phyloP scores from a whole-genome alignment of 2,888 invertebrate species.

The Lampropteryx suffumata region DNA sequence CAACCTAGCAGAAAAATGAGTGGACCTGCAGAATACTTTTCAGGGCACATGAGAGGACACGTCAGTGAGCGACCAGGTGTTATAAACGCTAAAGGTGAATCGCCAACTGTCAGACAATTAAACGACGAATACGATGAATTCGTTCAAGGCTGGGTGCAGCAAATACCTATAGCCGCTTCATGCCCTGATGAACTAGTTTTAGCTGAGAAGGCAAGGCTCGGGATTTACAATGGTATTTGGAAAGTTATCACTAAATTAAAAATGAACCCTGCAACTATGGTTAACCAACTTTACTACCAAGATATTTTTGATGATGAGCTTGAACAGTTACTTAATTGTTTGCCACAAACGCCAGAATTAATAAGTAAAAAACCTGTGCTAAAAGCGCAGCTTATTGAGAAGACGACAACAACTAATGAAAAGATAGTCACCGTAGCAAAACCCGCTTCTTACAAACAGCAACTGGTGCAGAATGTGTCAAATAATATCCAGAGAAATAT shows the following conservation, averaged over 20 bases:
- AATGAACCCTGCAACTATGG: slow-evolving; percentile 46
- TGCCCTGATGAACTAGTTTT: slow-evolving; percentile 37
- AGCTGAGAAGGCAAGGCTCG: slow-evolving; percentile 46
- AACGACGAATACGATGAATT: slow-evolving; percentile 50
- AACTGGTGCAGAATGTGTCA: slow-evolving; percentile 48
- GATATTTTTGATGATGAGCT: slow-evolving; percentile 62
- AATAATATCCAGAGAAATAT: slow-evolving; percentile 39
- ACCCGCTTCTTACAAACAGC: slow-evolving; percentile 49
- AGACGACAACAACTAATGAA: slow-evolving; percentile 47
- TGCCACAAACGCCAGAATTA: slow-evolving; percentile 55
- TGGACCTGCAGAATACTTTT: neutral
- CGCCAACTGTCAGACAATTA: slow-evolving; percentile 25
- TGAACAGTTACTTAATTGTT: slow-evolving; percentile 50
- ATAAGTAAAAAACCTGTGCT: slow-evolving; percentile 41
- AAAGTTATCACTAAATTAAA: slow-evolving; percentile 55
- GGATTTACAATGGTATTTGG: slow-evolving; percentile 56
- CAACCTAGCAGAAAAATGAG: slow-evolving; percentile 13
- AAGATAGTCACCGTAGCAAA: slow-evolving; percentile 35
- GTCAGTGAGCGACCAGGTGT: neutral
- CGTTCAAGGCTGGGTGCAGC: slow-evolving; percentile 50
- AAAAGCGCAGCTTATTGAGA: slow-evolving; percentile 55
- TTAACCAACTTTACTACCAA: slow-evolving; percentile 54
- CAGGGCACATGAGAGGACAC: neutral
- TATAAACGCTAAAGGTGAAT: neutral
- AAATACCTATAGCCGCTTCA: slow-evolving; percentile 46